Evolutionary conservation across 2,113 vertebrate genomes (phyloP).

Genomic region (Camelus dromedarius): DNA sequence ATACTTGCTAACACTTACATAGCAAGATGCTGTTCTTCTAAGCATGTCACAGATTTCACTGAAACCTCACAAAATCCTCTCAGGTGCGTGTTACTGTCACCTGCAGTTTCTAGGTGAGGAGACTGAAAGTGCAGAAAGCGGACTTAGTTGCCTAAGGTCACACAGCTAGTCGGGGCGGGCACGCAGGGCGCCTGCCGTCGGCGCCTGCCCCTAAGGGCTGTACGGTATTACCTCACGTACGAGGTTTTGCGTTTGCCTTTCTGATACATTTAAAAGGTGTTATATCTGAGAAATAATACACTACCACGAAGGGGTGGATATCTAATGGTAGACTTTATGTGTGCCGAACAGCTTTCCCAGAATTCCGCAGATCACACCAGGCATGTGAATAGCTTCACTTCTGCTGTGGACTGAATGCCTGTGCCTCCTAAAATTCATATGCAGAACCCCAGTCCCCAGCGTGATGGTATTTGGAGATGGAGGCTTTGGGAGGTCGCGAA

Average conservation of each 20-base stretch:
- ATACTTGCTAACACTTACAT: neutral
- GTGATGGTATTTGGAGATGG: neutral
- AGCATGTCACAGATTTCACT: neutral
- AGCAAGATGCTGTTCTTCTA: neutral
- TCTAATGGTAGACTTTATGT: neutral
- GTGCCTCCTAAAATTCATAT: neutral
- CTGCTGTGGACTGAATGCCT: neutral
- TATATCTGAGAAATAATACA: neutral
- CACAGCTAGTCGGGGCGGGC: accelerated
- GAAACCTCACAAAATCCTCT: neutral
- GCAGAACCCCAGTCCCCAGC: neutral
- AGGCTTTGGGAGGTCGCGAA: neutral
- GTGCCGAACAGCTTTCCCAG: neutral
- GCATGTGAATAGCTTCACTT: neutral
- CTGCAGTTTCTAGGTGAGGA: neutral
- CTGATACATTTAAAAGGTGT: neutral
- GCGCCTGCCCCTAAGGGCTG: neutral
- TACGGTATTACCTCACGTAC: neutral
- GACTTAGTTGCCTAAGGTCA: neutral
- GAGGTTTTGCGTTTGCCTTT: neutral
- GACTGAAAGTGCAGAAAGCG: neutral
- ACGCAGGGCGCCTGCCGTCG: neutral
- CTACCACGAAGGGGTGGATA: neutral
- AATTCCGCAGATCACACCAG: neutral
- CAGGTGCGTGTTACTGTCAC: neutral